Conservation (phyloP, 2,797 vertebrate genomes). For the Fundulus diaphanus region DNA sequence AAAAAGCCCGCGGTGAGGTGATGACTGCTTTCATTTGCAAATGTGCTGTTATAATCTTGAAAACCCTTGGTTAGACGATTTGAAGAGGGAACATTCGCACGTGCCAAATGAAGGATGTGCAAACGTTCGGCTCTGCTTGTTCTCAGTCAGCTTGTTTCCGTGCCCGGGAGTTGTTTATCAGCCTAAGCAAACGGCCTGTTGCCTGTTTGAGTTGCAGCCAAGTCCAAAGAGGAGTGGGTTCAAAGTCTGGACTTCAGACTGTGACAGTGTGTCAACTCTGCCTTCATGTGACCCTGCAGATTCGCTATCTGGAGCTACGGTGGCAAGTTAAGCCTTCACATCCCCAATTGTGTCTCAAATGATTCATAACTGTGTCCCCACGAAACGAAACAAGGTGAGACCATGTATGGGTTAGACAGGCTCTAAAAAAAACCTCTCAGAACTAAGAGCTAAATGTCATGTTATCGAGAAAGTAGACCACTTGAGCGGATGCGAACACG, state of each 20-base stretch:
- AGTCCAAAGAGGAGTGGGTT: conserved; percentile 62
- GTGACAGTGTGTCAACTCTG: conserved; percentile 55
- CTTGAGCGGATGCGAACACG: not conserved
- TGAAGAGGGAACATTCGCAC: not conserved
- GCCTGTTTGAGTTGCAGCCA: conserved; percentile 62
- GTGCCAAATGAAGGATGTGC: conserved; percentile 3
- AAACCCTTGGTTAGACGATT: not conserved
- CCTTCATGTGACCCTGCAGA: conserved; percentile 56
- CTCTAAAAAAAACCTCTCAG: conserved; percentile 27
- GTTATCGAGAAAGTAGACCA: conserved; percentile 24
- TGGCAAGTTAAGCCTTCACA: conserved; percentile 62
- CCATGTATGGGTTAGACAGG: conserved; percentile 39
- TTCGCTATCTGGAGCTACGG: conserved; percentile 62
- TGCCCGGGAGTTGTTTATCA: conserved; percentile 64
- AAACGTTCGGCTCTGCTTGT: conserved; percentile 14
- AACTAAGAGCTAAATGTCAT: conserved; percentile 23
- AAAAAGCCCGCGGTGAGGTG: not conserved
- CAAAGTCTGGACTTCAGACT: conserved; percentile 68
- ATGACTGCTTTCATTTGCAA: not conserved
- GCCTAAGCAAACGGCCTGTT: conserved; percentile 55
- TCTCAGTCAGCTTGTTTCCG: conserved; percentile 26
- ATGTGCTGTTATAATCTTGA: conserved; percentile 11
- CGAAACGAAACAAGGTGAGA: conserved; percentile 62
- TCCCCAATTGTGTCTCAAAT: conserved; percentile 28
- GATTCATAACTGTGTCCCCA: conserved; percentile 54